Conservation (phyloP, 2,888 invertebrate genomes). For the Saturnia pavonia region DNA sequence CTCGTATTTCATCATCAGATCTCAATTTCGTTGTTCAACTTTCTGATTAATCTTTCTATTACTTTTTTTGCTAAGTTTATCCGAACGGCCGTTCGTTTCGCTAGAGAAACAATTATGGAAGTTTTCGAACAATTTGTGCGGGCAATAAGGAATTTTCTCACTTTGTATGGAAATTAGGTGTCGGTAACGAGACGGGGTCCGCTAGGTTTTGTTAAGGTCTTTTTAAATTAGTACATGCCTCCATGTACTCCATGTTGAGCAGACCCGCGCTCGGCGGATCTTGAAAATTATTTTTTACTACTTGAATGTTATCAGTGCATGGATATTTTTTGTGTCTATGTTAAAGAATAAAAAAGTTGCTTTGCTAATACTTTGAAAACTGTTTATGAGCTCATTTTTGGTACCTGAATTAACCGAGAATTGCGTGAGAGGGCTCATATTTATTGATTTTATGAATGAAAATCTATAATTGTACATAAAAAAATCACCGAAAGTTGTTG, state of each 20-base stretch:
- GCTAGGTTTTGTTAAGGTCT: constrained; percentile 17
- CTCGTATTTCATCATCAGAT: neutral
- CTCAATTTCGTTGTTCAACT: constrained; percentile 9
- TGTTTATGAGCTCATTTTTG: too few species aligned
- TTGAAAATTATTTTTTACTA: neutral
- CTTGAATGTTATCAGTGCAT: neutral
- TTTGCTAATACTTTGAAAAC: too few species aligned
- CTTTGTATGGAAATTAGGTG: constrained; percentile 15
- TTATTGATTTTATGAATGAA: too few species aligned
- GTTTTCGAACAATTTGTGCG: constrained; percentile 13
- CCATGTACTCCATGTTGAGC: neutral
- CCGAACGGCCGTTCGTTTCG: neutral
- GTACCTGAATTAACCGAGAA: too few species aligned
- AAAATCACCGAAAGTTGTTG: too few species aligned
- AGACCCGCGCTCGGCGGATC: neutral
- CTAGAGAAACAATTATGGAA: constrained; percentile 16
- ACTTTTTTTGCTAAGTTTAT: constrained; percentile 6
- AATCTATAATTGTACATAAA: too few species aligned
- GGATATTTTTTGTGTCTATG: too few species aligned
- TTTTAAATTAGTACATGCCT: constrained; percentile 10
- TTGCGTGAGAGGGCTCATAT: too few species aligned
- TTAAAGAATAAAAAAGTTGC: too few species aligned
- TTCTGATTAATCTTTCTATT: constrained; percentile 11
- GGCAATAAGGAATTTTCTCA: constrained; percentile 12
- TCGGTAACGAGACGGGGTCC: neutral